phyloP scores from a whole-genome alignment of 2,888 invertebrate genomes.

The Pammene aurita region DNA sequence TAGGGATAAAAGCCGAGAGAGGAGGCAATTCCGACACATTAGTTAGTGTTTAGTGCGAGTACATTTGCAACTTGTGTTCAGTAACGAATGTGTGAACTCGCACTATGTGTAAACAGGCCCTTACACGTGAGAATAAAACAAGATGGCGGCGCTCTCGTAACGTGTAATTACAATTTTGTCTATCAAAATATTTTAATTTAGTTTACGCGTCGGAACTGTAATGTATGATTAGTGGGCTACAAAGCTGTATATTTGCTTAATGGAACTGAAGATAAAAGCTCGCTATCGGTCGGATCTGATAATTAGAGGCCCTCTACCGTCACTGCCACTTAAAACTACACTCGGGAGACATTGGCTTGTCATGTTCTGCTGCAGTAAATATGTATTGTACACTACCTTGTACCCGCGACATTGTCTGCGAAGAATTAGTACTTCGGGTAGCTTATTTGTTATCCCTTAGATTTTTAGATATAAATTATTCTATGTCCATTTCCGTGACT shows the following conservation, averaged over 20 bases:
- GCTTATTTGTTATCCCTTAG: no score
- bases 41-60: no score
- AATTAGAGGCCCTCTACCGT: slow-evolving; percentile 77
- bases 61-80: no score
- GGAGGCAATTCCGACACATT: no score
- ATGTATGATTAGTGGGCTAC: slow-evolving; percentile 74
- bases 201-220: slow-evolving; percentile 73
- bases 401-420: not conserved
- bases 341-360: slow-evolving; percentile 64
- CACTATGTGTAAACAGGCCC: no score
- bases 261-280: slow-evolving; percentile 80
- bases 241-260: slow-evolving; percentile 82
- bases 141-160: slow-evolving; percentile 59
- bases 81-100: no score
- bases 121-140: slow-evolving; percentile 57
- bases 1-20: no score
- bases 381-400: slow-evolving; percentile 38
- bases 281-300: slow-evolving; percentile 76
- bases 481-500: no score
- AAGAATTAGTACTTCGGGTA: no score
- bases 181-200: slow-evolving; percentile 82
- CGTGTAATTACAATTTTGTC: slow-evolving; percentile 75
- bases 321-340: slow-evolving; percentile 79
- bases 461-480: no score
- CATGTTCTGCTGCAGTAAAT: slow-evolving; percentile 53